Evolutionary conservation across 2,113 vertebrate species (phyloP), one percentile per base, ranked within the genome.

Genomic region (Montifringilla adamsi): DNA sequence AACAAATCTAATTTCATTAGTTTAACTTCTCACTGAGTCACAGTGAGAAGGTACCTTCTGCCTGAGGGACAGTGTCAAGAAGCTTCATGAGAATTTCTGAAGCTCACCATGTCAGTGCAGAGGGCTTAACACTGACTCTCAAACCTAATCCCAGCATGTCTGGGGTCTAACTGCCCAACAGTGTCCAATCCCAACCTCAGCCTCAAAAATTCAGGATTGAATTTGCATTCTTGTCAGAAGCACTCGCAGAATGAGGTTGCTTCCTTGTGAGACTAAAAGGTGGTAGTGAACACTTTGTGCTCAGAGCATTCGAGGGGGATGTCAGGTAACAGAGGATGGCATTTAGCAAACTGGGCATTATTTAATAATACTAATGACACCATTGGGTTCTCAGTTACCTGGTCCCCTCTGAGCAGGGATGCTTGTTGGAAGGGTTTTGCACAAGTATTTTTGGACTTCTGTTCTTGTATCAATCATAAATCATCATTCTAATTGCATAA

Each of bases 221-320:
- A 17, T 67, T 85, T 76, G 15, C 10, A 5, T 41, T 68, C 6
- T 30, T 84, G 31, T 14, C 0, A 0, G 19, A 70, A 72, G 44
- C 18, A 22, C 33, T 39, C 53, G 33, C 35, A 31, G 69, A 46
- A 81, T 35, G 49, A 83, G 13, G 53, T 20, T 53, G 10, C 50
- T 62, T 77, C 50, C 31, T 53, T 14, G 14, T 82, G 28, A 82
- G 56, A 68, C 47, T 83, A 7, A 39, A 79, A 53, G 24, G 13
- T 26, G 30, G 6, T 39, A 56, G 23, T 7, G 55, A 90, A 49
- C 35, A 8, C 18, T 64, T 46, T 47, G 35, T 87, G 31, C 49
- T 81, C 8, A 4, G 26, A 23, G 14, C 46, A 28, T 55, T 30
- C 0, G 0, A 35, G 44, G 8, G 30, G 10, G 9, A 15, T 79